phyloP scores from a whole-genome alignment of 2,113 vertebrate genomes.

The Vidua macroura region DNA sequence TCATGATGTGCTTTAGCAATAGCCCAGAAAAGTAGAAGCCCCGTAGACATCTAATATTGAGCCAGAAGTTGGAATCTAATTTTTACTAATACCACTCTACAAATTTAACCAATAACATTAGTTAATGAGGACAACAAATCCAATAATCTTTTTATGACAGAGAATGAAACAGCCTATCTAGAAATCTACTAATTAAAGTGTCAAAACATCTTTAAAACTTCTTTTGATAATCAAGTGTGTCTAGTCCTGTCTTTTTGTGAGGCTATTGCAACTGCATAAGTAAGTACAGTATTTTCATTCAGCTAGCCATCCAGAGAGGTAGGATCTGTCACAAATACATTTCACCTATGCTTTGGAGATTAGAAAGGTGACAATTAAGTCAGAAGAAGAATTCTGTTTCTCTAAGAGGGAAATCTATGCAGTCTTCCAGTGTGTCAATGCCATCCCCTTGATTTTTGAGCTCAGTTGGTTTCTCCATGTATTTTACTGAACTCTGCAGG shows the following conservation, averaged over 20 bases:
- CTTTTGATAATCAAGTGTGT: neutral
- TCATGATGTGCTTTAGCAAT: neutral
- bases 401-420: neutral
- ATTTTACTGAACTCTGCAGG: neutral
- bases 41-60: neutral
- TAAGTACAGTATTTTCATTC: neutral
- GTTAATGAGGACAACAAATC: conserved; percentile 11
- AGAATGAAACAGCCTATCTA: neutral
- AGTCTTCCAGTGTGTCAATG: neutral
- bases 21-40: neutral
- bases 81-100: conserved; percentile 9
- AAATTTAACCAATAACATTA: conserved; percentile 43
- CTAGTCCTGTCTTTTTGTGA: neutral
- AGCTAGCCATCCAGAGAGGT: neutral
- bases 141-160: neutral
- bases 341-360: neutral
- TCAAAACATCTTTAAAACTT: neutral
- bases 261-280: neutral
- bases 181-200: neutral
- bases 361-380: neutral
- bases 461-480: neutral
- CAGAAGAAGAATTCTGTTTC: neutral
- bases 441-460: neutral
- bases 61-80: neutral
- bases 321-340: neutral